A percentile compares a stretch with the other conserved stretches of the same genome.
Evolutionary conservation across 1,140 invertebrate species (phyloP).

Genomic region (Lamellibrachia luymesi): DNA sequence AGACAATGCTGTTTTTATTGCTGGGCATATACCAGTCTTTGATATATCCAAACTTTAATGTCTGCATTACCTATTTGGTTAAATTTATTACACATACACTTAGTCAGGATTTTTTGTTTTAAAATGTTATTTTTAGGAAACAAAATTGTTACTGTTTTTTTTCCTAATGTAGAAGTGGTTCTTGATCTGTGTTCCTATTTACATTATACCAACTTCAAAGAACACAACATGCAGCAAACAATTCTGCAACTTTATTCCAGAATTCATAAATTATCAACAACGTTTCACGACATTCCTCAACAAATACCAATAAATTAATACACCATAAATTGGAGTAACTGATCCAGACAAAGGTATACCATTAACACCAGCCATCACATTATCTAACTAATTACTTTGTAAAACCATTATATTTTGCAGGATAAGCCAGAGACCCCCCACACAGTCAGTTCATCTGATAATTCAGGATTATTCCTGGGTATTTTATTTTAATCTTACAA

Average conservation of each 20-base stretch:
- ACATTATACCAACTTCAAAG: background rate
- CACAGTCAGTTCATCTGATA: background rate
- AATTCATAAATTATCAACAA: constrained; percentile 2
- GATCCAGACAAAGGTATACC: background rate
- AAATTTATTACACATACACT: too few species aligned
- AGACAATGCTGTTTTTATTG: too few species aligned
- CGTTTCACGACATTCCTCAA: background rate
- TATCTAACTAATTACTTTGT: background rate
- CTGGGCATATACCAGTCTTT: too few species aligned
- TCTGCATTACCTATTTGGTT: too few species aligned
- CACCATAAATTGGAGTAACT: background rate
- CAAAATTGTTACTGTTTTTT: too few species aligned
- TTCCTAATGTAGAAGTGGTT: too few species aligned
- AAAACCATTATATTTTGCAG: background rate
- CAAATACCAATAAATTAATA: constrained; percentile 2
- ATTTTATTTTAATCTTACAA: too few species aligned
- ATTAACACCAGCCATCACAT: background rate
- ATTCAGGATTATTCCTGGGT: background rate
- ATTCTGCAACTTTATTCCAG: constrained; percentile 5
- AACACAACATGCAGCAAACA: background rate
- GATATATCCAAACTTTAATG: too few species aligned
- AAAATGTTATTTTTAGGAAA: too few species aligned
- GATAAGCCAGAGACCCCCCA: background rate
- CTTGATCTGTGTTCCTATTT: too few species aligned
- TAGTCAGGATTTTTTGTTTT: too few species aligned